Conservation (phyloP, 1,140 invertebrate genomes). For the Caenorhabditis inopinata region DNA sequence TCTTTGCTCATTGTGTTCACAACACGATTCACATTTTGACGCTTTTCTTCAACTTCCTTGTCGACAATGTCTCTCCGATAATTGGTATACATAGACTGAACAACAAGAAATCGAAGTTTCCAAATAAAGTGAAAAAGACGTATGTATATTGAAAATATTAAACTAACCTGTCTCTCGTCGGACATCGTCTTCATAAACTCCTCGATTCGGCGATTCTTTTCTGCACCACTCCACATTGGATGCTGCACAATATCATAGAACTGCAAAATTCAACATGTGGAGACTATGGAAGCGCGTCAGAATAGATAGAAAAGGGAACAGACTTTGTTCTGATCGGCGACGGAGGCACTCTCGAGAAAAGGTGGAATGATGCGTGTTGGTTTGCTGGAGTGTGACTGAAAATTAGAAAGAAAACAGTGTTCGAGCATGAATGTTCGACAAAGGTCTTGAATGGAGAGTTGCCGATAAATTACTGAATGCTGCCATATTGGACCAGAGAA, state of each 20-base stretch:
- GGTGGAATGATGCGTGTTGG: slow-evolving; percentile 8
- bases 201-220: not conserved
- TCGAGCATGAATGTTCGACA: too few species aligned
- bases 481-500: too few species aligned
- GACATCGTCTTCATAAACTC: slow-evolving; percentile 27
- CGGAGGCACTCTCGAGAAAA: slow-evolving; percentile 21
- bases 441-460: too few species aligned
- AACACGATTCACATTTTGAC: not conserved
- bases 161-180: slow-evolving; percentile 3
- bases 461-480: too few species aligned
- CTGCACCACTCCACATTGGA: not conserved
- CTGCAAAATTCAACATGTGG: not conserved
- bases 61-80: not conserved
- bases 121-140: not conserved
- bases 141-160: too few species aligned
- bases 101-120: not conserved
- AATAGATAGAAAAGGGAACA: not conserved
- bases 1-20: slow-evolving; percentile 14
- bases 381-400: too few species aligned
- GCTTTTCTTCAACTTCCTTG: not conserved
- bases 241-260: slow-evolving; percentile 21
- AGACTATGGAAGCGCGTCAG: not conserved
- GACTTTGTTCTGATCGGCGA: slow-evolving; percentile 6
- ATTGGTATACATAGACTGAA: slow-evolving; percentile 8
- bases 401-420: too few species aligned